Evolutionary conservation across 1,140 invertebrate genomes (phyloP), one percentile per base, ranked within the genome.

Genomic region (Drosophila carrolli): DNA sequence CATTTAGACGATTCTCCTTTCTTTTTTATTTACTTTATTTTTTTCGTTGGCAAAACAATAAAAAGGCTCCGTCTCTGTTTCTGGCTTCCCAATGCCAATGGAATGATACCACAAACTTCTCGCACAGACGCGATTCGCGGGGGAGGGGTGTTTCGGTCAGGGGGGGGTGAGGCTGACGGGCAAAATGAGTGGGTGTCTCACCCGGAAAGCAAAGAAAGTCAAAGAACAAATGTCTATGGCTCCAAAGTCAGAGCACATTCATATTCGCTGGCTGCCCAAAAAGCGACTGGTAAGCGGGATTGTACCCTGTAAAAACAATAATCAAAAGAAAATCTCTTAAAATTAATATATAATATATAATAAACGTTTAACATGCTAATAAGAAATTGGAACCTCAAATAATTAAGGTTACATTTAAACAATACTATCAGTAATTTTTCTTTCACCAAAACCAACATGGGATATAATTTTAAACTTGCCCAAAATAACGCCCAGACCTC

Each of bases 151-250:
- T 29, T 23, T 19, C 10, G 56, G 48, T 55, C 32, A 50, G 51
- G 13, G 50, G 38, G 5, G 23, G 44, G 16, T n/a, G n/a, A n/a
- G 16, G 16, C 16, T 1, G 19, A 1, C 19, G 35, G 9, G 9
- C 11, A 62, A 53, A 19, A 27, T n/a, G 60, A 44, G 43, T 46
- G 58, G 47, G 44, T 38, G 58, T 66, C 61, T 48, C 74, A 72
- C 61, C 79, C 84, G 80, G 84, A 89, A 88, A 88, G 84, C 68
- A 75, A 75, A 78, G 84, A 83, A 88, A 88, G 84, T 88, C 84
- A 88, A 88, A 88, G 84, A 88, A 89, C 84, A 88, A 88, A 88
- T 88, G 75, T 78, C 78, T 86, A 76, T 54, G 79, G 63, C 75
- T 67, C 50, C 59, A 60, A 73, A 59, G 55, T 43, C 65, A 56